These are phyloP conservation scores for Helicoverpa assulta DNA, from an alignment of 2,888 invertebrate genomes.

Conservation along the genomic window DNA sequence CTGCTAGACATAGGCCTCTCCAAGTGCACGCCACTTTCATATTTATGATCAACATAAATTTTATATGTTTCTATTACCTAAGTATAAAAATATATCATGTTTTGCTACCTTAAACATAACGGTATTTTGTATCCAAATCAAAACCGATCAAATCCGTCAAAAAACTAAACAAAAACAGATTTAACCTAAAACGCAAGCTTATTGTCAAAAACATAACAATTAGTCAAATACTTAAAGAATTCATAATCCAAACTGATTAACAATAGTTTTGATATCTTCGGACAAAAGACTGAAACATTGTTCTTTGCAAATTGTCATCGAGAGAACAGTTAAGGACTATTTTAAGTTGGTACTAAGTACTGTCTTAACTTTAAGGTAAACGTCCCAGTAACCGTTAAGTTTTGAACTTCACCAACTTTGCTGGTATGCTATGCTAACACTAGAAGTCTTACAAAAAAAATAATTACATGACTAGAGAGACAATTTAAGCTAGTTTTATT, in stretches of 20 bases:
- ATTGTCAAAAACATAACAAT: conserved; percentile 16
- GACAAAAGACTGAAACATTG: conserved; percentile 41
- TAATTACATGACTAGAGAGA: too few species aligned
- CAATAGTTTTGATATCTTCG: conserved; percentile 38
- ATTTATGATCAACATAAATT: too few species aligned
- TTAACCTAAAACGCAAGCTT: conserved; percentile 13
- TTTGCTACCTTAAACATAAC: not conserved
- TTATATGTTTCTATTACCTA: too few species aligned
- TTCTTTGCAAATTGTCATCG: conserved; percentile 43
- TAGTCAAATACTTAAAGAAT: conserved; percentile 6
- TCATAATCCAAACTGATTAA: conserved; percentile 3
- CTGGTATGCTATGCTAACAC: too few species aligned
- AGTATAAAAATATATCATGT: too few species aligned
- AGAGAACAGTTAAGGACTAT: conserved; percentile 50
- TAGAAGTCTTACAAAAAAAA: too few species aligned
- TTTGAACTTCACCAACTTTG: too few species aligned
- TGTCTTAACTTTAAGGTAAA: conserved; percentile 27
- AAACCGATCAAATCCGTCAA: not conserved
- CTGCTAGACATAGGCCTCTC: too few species aligned
- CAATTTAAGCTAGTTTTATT: too few species aligned
- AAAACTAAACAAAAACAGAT: conserved; percentile 18
- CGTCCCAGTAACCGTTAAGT: too few species aligned
- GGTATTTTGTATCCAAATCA: not conserved
- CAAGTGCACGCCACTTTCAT: too few species aligned
- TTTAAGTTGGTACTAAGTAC: conserved; percentile 27